phyloP scores from a whole-genome alignment of 1,140 invertebrate species.

The Drosophila gunungcola region DNA sequence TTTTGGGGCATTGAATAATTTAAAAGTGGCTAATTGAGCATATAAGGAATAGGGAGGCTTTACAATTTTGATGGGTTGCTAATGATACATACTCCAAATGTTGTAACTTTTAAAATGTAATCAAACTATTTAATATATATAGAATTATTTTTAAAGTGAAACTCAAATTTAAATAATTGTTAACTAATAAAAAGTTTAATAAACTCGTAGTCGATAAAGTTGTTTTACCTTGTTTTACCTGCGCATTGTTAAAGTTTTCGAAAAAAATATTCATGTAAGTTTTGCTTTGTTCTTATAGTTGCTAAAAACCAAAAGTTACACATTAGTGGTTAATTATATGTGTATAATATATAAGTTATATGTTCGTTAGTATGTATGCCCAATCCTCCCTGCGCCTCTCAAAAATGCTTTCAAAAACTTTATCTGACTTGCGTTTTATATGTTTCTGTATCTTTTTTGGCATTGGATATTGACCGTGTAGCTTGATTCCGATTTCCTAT shows the following conservation, averaged over 20 bases:
- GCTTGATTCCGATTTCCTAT: constrained; percentile 29
- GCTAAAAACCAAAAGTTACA: constrained; percentile 33
- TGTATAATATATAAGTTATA: constrained; percentile 41
- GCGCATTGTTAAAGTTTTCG: constrained; percentile 40
- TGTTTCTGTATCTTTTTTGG: constrained; percentile 40
- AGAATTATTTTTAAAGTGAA: neutral
- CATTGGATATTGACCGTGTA: constrained; percentile 39
- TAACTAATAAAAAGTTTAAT: constrained; percentile 1
- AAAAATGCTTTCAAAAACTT: constrained; percentile 55
- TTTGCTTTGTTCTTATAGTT: constrained; percentile 16
- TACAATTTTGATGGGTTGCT: constrained; percentile 1
- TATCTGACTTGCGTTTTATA: constrained; percentile 31
- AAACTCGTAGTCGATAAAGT: constrained; percentile 2
- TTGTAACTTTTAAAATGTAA: neutral
- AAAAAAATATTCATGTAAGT: constrained; percentile 11
- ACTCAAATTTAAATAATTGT: neutral
- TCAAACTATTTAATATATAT: neutral
- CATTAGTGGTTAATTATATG: constrained; percentile 44
- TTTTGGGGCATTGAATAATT: constrained; percentile 20
- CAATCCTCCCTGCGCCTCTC: constrained; percentile 36
- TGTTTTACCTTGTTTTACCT: constrained; percentile 37
- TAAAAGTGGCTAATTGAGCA: constrained; percentile 52
- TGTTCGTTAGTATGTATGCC: constrained; percentile 59
- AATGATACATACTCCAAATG: neutral
- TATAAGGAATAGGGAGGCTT: constrained; percentile 24